Percentiles rank a stretch among this genome's conserved stretches.
These are phyloP conservation scores for Rhagologus leucostigma DNA, from an alignment of 2,113 vertebrate genomes.

Conservation along the genomic window DNA sequence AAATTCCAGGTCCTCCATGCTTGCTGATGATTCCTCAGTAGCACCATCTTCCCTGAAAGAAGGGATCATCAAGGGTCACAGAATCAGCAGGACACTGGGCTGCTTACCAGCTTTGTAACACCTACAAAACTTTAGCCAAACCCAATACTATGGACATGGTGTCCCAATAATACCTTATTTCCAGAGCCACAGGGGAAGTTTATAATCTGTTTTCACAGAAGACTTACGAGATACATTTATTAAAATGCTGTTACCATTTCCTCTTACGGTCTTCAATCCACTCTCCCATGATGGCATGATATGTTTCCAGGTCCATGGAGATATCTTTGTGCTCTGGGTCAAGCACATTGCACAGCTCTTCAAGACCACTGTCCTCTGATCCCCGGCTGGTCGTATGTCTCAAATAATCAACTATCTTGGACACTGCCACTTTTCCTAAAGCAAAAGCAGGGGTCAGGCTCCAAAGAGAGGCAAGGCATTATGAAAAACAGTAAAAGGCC, in stretches of 20 bases:
- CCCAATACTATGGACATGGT: too few species aligned
- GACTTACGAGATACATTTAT: not conserved
- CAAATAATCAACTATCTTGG: constrained; percentile 85
- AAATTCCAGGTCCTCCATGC: not conserved
- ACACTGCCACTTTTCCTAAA: constrained; percentile 85
- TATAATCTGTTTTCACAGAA: not conserved
- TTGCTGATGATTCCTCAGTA: not conserved
- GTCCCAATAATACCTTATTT: not conserved
- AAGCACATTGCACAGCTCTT: constrained; percentile 86
- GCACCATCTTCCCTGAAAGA: not conserved
- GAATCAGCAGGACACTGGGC: not conserved
- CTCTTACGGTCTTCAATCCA: constrained; percentile 83
- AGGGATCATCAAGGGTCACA: not conserved
- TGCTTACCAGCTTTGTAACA: not conserved
- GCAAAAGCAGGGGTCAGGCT: not conserved
- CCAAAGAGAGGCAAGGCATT: not conserved
- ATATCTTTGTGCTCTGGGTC: constrained; percentile 84
- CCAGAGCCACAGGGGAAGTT: not conserved
- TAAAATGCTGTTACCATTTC: constrained; percentile 69
- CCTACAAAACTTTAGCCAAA: not conserved
- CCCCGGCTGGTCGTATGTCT: constrained; percentile 78
- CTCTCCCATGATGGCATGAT: constrained; percentile 82
- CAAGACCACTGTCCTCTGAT: constrained; percentile 80
- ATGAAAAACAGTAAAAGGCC: too few species aligned
- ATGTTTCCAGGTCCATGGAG: constrained; percentile 83